These are phyloP conservation scores for Hirtodrosophila duncani DNA, from an alignment of 2,888 invertebrate genomes.

Conservation along the genomic window DNA sequence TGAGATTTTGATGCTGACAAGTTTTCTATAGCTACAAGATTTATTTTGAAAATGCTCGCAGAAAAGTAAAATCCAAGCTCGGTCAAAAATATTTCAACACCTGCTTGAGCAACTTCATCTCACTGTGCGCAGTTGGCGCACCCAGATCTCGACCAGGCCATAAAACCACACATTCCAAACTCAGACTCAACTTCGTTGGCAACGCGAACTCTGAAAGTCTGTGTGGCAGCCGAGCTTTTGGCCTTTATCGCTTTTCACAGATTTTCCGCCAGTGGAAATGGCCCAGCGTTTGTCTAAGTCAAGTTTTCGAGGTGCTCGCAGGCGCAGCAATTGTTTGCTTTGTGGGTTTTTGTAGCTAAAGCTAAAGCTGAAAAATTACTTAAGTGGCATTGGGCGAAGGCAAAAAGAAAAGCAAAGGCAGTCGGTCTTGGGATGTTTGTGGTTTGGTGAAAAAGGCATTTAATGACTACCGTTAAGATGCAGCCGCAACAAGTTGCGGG, in stretches of 20 bases:
- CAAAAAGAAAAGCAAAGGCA: no score
- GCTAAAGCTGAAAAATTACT: constrained; percentile 34
- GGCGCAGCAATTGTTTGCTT: constrained; percentile 20
- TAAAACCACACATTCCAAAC: constrained; percentile 37
- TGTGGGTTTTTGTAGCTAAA: constrained; percentile 22
- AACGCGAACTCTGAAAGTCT: constrained; percentile 1
- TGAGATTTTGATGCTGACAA: no score
- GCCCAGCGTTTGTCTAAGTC: constrained; percentile 32
- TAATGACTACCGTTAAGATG: constrained; percentile 67
- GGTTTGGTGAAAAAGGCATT: constrained; percentile 35
- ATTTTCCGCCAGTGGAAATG: constrained; percentile 58
- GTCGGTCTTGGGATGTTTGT: constrained; percentile 23
- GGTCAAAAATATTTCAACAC: neutral
- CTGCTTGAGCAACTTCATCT: neutral
- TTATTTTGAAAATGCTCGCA: no score
- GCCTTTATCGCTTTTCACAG: constrained; percentile 69
- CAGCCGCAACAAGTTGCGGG: no score
- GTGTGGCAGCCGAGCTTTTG: constrained; percentile 6
- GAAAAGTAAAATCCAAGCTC: no score
- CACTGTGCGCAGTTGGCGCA: constrained; percentile 45
- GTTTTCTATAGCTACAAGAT: no score
- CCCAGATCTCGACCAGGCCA: constrained; percentile 19
- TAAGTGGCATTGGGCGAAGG: constrained; percentile 44
- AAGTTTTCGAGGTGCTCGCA: constrained; percentile 27
- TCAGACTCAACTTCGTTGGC: constrained; percentile 22